phyloP scores from a whole-genome alignment of 30 jellyfish, hydroid and myxozoan species.

The Aurelia coerulea region DNA sequence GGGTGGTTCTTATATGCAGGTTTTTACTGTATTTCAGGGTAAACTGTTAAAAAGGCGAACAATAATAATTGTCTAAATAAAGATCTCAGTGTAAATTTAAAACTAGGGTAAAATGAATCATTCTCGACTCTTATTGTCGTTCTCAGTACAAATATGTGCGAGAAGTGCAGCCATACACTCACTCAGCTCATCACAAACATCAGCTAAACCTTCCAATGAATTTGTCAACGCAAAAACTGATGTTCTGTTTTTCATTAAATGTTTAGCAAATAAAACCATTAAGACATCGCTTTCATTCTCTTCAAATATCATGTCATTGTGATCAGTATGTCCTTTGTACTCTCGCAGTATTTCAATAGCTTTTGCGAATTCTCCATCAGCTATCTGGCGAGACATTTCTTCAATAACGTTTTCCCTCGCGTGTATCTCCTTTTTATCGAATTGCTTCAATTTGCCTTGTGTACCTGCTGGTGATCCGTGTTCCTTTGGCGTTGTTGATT shows the following conservation, averaged over 20 bases:
- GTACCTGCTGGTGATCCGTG: too few relatives aligned
- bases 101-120: too few relatives aligned
- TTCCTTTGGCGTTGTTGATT: too few relatives aligned
- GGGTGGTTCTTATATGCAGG: too few relatives aligned
- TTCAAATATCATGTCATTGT: slow-evolving; percentile 19
- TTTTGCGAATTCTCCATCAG: slow-evolving; percentile 65
- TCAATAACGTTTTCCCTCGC: slow-evolving; percentile 48
- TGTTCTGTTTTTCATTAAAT: slow-evolving; percentile 61
- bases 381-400: slow-evolving; percentile 51
- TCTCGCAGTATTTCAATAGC: slow-evolving; percentile 68
- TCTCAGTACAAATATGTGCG: slow-evolving; percentile 59
- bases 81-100: too few relatives aligned
- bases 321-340: slow-evolving; percentile 47
- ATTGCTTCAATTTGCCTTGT: too few relatives aligned
- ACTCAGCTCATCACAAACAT: slow-evolving; percentile 83
- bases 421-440: slow-evolving; percentile 11
- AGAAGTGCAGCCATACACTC: slow-evolving; percentile 91
- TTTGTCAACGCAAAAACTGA: slow-evolving; percentile 82
- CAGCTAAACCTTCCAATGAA: slow-evolving; percentile 64
- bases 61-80: too few relatives aligned
- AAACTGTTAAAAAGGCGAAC: too few relatives aligned
- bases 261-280: slow-evolving; percentile 74
- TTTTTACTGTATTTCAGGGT: too few relatives aligned
- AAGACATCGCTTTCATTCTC: slow-evolving; percentile 74
- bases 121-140: slow-evolving; percentile 7